Evolutionary conservation across 2,113 vertebrate genomes (phyloP), one percentile per base, ranked within the genome.

Genomic region (Empidonax traillii): DNA sequence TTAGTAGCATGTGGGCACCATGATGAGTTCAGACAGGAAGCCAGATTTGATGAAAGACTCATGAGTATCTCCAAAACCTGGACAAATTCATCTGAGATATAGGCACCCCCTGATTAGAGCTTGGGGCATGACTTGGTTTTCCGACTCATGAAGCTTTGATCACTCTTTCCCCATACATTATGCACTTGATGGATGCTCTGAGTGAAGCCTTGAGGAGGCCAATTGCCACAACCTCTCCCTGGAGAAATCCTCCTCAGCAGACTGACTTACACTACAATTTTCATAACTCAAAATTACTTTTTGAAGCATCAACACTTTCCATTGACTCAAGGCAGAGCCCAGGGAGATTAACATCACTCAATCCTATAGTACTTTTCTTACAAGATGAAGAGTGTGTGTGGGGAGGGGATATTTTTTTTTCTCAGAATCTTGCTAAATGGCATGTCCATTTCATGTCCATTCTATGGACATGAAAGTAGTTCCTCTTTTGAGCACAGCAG

Each of bases 1-100:
- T 78, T 73, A 69, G 49, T 15, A 85, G 19, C 6, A 23, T 0
- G 0, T 19, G 14, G 22, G 2, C 10, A 73, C 43, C 14, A 10
- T 19, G 23, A 33, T 19, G 62, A 69, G 18, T 58, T 92, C 55
- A 73, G 37, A 33, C 4, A 51, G 23, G 12, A 88, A 13, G 4
- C 5, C 8, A 62, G 28, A 41, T 37, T 49, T 74, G n/a, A 46
- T 33, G 53, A 69, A 88, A 83, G n/a, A n/a, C 5, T 20, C 3
- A 8, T 0, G 2, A 80, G 2, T 33, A 39, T 51, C 5, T 86
- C 51, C 41, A 72, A 87, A 87, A 49, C 22, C 24, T 58, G 41
- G 37, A 66, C 10, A 59, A 76, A 79, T 30, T 68, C 2, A 43
- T 56, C 22, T 46, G 4, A 9, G 19, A 44, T 77, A 43, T 65